These are phyloP conservation scores for Tipula vernalis DNA, from an alignment of 2,888 invertebrate genomes.

Conservation along the genomic window DNA sequence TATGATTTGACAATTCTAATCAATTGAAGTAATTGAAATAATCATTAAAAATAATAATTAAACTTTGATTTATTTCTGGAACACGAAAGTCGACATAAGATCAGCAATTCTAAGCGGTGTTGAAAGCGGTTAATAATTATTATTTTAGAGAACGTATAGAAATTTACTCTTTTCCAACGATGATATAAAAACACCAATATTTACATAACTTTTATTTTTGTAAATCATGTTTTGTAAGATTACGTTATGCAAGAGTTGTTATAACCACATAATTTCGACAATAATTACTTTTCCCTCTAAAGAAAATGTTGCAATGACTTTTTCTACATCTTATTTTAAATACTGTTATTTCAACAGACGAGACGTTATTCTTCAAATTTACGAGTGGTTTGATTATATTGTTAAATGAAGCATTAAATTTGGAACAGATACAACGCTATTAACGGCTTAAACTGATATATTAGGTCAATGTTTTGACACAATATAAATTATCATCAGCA, in stretches of 20 bases:
- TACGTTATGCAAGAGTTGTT: neutral
- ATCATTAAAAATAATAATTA: no score
- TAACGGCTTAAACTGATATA: no score
- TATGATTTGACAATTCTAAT: no score
- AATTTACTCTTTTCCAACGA: no score
- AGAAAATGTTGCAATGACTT: neutral
- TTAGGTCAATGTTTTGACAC: no score
- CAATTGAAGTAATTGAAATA: no score
- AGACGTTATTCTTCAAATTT: neutral
- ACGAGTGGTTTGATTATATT: neutral
- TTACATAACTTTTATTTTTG: neutral
- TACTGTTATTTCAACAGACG: neutral
- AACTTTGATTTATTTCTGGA: neutral
- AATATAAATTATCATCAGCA: no score
- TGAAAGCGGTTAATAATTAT: neutral
- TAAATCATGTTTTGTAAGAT: neutral
- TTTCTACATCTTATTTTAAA: neutral
- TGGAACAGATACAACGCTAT: no score
- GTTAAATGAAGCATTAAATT: neutral
- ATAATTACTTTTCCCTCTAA: neutral
- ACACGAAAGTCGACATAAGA: neutral
- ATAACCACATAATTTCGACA: neutral
- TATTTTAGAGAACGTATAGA: no score
- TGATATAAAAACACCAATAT: neutral
- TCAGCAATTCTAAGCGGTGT: neutral